A percentile compares a stretch with the other conserved stretches of the same genome.
Conservation (phyloP, 1,140 invertebrate species). For the Tachypleus tridentatus region DNA sequence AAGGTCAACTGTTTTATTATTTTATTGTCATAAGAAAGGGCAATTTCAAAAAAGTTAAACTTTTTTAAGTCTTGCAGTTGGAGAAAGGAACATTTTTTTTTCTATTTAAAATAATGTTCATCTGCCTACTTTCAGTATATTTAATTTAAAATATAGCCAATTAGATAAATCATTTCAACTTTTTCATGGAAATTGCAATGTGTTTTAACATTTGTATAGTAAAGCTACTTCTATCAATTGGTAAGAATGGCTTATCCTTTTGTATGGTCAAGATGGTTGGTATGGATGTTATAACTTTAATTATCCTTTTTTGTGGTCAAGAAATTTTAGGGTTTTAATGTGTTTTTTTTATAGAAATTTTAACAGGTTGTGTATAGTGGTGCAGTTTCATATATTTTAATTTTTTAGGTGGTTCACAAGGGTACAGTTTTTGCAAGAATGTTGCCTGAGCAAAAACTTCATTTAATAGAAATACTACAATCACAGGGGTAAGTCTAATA, state of each 20-base stretch:
- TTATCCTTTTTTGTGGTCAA: not conserved
- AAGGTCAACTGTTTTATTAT: too few species aligned
- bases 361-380: not conserved
- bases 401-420: constrained; percentile 17
- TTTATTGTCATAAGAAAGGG: too few species aligned
- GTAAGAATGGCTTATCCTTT: too few species aligned
- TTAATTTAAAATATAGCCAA: too few species aligned
- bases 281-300: too few species aligned
- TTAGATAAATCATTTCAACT: too few species aligned
- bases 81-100: not conserved
- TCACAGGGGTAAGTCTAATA: constrained; percentile 41
- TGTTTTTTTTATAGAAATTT: constrained; percentile 1
- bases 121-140: too few species aligned
- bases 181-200: too few species aligned
- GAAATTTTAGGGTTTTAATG: not conserved
- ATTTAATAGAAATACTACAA: constrained; percentile 76
- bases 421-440: constrained; percentile 92
- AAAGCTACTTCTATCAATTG: too few species aligned
- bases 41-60: too few species aligned
- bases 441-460: constrained; percentile 91
- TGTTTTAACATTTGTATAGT: too few species aligned
- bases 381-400: not conserved
- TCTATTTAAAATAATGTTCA: constrained; percentile 1
- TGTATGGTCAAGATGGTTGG: too few species aligned
- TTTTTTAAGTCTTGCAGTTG: not conserved